Conservation (phyloP, 2,888 invertebrate species). For the Girardia tigrina region DNA sequence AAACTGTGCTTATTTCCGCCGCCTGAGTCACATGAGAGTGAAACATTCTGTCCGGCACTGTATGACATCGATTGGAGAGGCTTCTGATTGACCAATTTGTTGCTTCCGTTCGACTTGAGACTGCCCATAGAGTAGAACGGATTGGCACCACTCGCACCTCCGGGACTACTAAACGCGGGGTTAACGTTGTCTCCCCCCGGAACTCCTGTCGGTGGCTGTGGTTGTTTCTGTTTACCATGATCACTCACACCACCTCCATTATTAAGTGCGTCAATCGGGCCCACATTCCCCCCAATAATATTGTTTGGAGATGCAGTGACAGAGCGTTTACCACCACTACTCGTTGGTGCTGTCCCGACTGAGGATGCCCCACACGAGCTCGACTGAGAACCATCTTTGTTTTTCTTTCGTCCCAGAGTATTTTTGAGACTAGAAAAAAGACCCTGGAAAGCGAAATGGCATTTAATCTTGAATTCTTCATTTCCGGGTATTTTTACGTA, state of each 20-base stretch:
- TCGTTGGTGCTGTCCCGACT: background rate
- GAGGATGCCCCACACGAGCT: conserved; percentile 35
- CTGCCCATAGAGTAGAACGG: conserved; percentile 14
- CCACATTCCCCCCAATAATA: background rate
- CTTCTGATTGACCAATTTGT: background rate
- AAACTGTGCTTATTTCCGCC: background rate
- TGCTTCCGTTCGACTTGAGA: background rate
- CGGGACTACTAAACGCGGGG: too few relatives aligned
- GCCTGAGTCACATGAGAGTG: background rate
- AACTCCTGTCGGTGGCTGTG: too few relatives aligned
- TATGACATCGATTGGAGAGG: background rate
- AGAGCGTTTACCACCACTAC: background rate
- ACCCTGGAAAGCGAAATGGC: too few relatives aligned
- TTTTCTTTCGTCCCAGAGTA: conserved; percentile 44
- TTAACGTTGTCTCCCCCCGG: too few relatives aligned
- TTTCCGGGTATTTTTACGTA: too few relatives aligned
- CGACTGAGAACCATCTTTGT: conserved; percentile 39
- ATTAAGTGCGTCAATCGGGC: background rate
- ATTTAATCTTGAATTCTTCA: too few relatives aligned
- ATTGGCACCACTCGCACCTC: background rate
- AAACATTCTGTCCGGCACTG: background rate
- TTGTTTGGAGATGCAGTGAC: background rate
- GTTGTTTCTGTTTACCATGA: background rate
- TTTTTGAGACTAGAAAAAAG: conserved; percentile 44
- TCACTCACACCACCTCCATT: background rate